These are phyloP conservation scores for Perca flavescens DNA, from an alignment of 2,113 vertebrate genomes.

Conservation along the genomic window DNA sequence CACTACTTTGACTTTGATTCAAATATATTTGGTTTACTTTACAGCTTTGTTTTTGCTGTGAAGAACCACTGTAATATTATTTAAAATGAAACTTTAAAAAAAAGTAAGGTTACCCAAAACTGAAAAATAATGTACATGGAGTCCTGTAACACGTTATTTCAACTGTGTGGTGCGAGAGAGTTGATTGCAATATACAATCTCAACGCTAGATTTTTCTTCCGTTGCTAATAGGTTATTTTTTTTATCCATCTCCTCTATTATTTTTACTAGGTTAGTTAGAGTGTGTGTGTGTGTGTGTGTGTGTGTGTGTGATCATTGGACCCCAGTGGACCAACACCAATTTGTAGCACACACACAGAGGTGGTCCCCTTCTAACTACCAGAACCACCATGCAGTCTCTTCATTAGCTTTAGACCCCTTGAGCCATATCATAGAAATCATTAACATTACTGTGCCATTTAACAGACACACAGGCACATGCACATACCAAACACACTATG, in stretches of 20 bases:
- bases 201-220: not conserved
- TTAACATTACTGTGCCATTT: constrained; percentile 62
- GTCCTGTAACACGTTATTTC: no score
- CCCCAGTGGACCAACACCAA: constrained; percentile 33
- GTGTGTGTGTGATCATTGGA: constrained; percentile 14
- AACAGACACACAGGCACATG: constrained; percentile 40
- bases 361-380: constrained; percentile 58
- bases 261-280: constrained; percentile 13
- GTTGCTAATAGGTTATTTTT: not conserved
- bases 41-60: not conserved
- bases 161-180: no score
- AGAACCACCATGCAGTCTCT: constrained; percentile 46
- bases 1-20: not conserved
- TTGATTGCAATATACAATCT: no score
- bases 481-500: constrained; percentile 35
- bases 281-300: constrained; percentile 5
- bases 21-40: not conserved
- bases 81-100: no score
- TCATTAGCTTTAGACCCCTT: constrained; percentile 67
- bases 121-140: no score
- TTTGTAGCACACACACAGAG: constrained; percentile 44
- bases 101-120: no score
- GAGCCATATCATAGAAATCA: constrained; percentile 43
- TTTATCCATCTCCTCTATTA: not conserved
- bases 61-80: not conserved